Evolutionary conservation across 2,113 vertebrate species (phyloP), one percentile per base, ranked within the genome.

Genomic region (Craseonycteris thonglongyai): DNA sequence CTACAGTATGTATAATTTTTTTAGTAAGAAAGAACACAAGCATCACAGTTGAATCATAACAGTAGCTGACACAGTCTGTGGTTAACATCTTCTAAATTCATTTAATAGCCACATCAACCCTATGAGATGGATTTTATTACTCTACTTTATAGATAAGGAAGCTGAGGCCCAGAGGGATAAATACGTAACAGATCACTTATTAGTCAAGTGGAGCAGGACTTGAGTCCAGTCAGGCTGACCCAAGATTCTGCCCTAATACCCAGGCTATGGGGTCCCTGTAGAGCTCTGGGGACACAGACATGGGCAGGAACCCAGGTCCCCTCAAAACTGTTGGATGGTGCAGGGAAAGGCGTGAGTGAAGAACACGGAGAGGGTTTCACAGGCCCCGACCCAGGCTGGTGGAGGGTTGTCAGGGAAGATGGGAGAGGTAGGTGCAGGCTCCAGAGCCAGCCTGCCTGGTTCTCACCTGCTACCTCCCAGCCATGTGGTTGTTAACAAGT

Each of bases 301-400:
- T 1, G 3, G 54, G 78, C n/a, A 18, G 42, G 22, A 40, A 24
- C 42, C 56, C 59, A 26, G 59, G 35, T 18, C 49, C n/a, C 35
- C 28, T 47, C 3, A 10, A 26, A 30, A 2, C 38, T 21, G 28
- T 35, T 26, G 74, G 22, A 26, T 14, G 61, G 10, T n/a, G 4
- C 13, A 33, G 15, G 59, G 59, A 51, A 45, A 47, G 14, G 30
- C n/a, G 4, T 51, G 45, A 54, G 16, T 3, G 13, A 45, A 49
- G 59, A 12, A 19, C 4, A 7, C 33, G 15, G 7, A 22, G 40
- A 12, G 15, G 63, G 6, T 2, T 4, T 22, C 38, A 5, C 1
- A 5, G 65, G 84, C 30, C 28, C 83, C 28, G 30, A 19, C 38
- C 51, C 66, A 24, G 38, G 81, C 28, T 33, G 38, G 58, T 8